Conservation (phyloP, 1,140 invertebrate species). For the Chironomus tepperi region DNA sequence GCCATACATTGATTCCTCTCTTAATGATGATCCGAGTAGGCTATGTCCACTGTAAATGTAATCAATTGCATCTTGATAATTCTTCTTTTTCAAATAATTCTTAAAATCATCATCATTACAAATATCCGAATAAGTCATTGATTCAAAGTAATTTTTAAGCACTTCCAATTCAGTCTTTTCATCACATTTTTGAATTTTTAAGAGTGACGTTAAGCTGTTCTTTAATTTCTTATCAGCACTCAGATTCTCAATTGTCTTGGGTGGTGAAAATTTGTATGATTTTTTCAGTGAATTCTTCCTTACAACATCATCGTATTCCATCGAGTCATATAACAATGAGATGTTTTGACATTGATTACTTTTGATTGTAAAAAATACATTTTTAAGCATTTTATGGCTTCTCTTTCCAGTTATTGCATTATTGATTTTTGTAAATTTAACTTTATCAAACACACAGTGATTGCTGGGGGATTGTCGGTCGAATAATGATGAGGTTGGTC, state of each 20-base stretch:
- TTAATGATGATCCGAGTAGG: background rate
- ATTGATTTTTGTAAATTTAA: constrained; percentile 2
- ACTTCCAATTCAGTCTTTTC: constrained; percentile 27
- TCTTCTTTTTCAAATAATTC: constrained; percentile 35
- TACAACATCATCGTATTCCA: background rate
- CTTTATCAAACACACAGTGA: background rate
- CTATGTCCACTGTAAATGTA: constrained; percentile 21
- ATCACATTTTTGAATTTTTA: background rate
- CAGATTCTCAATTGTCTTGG: background rate
- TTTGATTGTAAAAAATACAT: constrained; percentile 10
- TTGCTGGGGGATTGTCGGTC: background rate
- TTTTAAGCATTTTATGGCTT: background rate
- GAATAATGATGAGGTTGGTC: background rate
- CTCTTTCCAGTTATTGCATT: background rate
- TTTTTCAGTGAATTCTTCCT: background rate
- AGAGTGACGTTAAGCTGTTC: background rate
- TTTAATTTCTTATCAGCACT: background rate
- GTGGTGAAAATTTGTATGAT: constrained; percentile 13
- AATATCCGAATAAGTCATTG: constrained; percentile 35
- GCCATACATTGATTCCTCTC: background rate
- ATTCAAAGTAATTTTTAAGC: constrained; percentile 35
- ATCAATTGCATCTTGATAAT: constrained; percentile 34
- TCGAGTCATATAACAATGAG: background rate
- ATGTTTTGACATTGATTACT: constrained; percentile 11
- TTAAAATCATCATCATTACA: constrained; percentile 35